phyloP scores from a whole-genome alignment of 1,140 invertebrate species.

The Schlechtendalia chinensis region DNA sequence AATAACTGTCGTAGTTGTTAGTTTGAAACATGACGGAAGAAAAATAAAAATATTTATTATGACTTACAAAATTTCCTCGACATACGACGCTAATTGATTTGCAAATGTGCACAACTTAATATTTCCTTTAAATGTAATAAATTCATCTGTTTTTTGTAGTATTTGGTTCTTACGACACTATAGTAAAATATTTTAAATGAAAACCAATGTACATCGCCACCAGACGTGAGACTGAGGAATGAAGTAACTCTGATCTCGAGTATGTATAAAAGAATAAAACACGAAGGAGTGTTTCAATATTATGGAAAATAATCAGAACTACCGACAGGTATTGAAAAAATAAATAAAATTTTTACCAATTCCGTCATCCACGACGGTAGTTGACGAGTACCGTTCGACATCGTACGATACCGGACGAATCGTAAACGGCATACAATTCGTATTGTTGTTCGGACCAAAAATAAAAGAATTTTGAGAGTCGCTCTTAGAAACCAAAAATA shows the following conservation, averaged over 20 bases:
- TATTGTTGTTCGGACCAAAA: too few species aligned
- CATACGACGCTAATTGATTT: background rate
- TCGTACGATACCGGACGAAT: background rate
- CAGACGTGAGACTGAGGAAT: background rate
- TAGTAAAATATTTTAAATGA: background rate
- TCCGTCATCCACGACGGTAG: background rate
- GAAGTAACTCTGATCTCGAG: background rate
- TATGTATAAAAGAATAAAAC: background rate
- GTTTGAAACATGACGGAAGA: background rate
- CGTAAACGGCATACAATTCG: too few species aligned
- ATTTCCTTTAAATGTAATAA: background rate
- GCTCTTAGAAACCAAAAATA: too few species aligned
- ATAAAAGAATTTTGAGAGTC: too few species aligned
- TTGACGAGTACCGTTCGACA: background rate
- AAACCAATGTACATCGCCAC: background rate
- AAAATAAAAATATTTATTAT: background rate
- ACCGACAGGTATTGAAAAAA: too few species aligned
- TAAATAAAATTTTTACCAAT: background rate
- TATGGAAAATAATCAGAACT: too few species aligned
- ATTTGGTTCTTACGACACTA: background rate
- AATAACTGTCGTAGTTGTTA: background rate
- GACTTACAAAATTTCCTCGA: constrained; percentile 32
- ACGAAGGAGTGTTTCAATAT: background rate
- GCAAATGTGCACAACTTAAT: background rate
- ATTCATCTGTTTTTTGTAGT: background rate